These are phyloP conservation scores for Eupithecia exiguata DNA, from an alignment of 2,888 invertebrate genomes.

Conservation along the genomic window DNA sequence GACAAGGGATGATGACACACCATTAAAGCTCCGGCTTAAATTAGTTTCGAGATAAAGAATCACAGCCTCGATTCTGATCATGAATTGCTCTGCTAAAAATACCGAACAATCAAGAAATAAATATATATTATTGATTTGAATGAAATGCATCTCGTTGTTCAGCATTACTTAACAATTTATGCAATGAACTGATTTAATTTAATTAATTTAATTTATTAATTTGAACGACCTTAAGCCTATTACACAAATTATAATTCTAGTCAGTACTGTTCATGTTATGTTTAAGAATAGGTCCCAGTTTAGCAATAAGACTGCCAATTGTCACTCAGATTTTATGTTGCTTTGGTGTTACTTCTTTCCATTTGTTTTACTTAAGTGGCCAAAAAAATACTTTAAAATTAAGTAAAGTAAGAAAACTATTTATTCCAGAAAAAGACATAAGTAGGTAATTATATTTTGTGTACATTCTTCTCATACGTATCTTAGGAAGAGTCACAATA, in stretches of 20 bases:
- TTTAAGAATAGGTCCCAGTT: neutral
- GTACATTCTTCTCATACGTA: no score
- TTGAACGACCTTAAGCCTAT: no score
- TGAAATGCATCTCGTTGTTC: neutral
- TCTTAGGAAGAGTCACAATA: no score
- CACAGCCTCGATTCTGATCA: neutral
- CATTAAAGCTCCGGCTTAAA: constrained; percentile 29
- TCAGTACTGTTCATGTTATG: no score
- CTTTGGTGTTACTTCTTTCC: no score
- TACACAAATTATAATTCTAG: no score
- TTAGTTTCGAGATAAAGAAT: constrained; percentile 33
- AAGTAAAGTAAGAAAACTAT: no score
- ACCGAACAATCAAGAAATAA: neutral
- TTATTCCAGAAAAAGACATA: no score
- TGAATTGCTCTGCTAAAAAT: neutral
- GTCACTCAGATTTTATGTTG: neutral
- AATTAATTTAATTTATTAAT: no score
- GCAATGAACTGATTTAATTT: neutral
- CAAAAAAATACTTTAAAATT: no score
- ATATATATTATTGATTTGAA: neutral
- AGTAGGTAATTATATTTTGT: no score
- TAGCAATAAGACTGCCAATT: neutral
- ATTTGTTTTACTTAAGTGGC: no score
- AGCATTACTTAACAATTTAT: neutral
- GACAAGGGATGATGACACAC: constrained; percentile 42